Evolutionary conservation across 2,113 vertebrate species (phyloP), one percentile per base, ranked within the genome.

Genomic region (Ageneiosus marmoratus): DNA sequence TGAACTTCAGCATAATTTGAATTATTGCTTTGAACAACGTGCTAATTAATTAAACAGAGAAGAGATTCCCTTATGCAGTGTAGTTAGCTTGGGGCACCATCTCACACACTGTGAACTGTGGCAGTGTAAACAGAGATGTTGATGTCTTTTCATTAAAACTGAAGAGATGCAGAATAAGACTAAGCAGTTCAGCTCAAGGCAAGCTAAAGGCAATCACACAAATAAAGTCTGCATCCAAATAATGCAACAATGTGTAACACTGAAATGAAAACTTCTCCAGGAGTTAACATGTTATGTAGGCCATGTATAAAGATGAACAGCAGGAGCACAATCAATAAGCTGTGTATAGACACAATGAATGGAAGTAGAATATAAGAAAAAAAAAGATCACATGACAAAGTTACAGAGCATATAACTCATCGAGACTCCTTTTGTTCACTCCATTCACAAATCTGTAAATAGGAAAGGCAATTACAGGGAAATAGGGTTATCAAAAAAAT

Each of bases 41-140:
- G 63, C 62, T 72, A 79, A 81, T 86, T 72, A 83, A 81, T 83
- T 80, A 77, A 86, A 81, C 11, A 77, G 55, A 80, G 72, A 83
- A 80, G 70, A 73, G 72, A 83, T 83, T 50, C 81, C 44, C 62
- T 46, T 67, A 13, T 65, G 56, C 63, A 51, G 77, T 62, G 60
- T 44, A 83, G 62, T 65, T 72, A 76, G 81, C 85, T 83, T 32
- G 29, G n/a, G 44, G 85, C 51, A 2, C 24, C 58, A 63, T 62
- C 62, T 77, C 81, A 60, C 74, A 53, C 53, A 84, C 75, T 53
- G 48, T 70, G 27, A 76, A 60, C 60, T 53, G 62, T 16, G 46
- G 32, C 44, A 72, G 13, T 80, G 24, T 12, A 27, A 60, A 50
- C 46, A n/a, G 16, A 70, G 53, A 77, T 53, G 29, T 63, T 86